Base-by-base conservation (phyloP, 1,140 invertebrate species). In the Macrosteles quadrilineatus region DNA sequence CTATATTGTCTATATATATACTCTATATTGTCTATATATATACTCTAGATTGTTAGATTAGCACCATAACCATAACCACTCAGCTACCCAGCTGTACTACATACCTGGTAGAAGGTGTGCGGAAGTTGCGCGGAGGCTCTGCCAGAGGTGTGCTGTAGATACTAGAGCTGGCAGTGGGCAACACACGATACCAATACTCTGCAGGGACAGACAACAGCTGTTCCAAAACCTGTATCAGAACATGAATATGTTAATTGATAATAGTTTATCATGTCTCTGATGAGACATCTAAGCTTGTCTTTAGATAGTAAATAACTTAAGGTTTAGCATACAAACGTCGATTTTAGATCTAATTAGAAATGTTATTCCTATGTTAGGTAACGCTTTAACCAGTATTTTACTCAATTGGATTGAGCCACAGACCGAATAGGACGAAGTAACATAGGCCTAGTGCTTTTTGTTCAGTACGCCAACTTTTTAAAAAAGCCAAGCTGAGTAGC, bases 141-240 rank as follows among this genome's bases (percentile, higher is more conserved):
- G 11, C 21, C 11, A 53, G 6, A 11, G 19, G 9, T 6, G 6
- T 53, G 21, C 11, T 21, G 9, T 43, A 17, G 9, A 43, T 17
- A 43, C 17, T 43, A 17, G 17, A 25, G 47, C 66, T 17, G 31
- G 55, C 9, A 4, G 4, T 19, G 4, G 47, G 21, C 47, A 53
- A 14, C 47, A 53, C 19, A 6, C 19, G 6, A 19, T 17, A 53
- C 71, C 71, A 76, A 69, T 70, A 73, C 17, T 76, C 75, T n/a
- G 70, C 53, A 0, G 73, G 67, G 19, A 76, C 17, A 27, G 27
- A 40, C 12, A 76, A 19, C 53, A 76, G 68, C 43, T 76, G 70
- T 12, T 67, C 71, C 59, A 76, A 63, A 21, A 76, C 66, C 70
- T 74, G 36, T 40, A 9, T 40, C 6, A 9, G 6, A 9, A 17